Conservation (phyloP, 2,113 vertebrate species). For the Pterophyllum scalare region DNA sequence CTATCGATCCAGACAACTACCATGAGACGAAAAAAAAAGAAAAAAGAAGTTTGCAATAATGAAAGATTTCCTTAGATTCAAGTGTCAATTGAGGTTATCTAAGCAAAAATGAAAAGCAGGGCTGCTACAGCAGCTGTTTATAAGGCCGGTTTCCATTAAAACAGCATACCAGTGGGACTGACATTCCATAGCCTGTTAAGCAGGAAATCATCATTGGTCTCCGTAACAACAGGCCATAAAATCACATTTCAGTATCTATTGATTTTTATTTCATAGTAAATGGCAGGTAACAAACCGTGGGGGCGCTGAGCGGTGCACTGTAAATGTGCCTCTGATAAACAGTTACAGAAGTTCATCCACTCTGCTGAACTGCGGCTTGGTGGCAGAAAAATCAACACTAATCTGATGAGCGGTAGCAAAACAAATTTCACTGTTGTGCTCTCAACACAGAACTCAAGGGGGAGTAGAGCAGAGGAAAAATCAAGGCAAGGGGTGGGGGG, state of each 20-base stretch:
- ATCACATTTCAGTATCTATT: constrained; percentile 77
- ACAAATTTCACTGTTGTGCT: constrained; percentile 85
- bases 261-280: constrained; percentile 87
- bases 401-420: constrained; percentile 90
- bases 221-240: constrained; percentile 67
- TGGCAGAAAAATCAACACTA: constrained; percentile 91
- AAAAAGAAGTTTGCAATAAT: constrained; percentile 14
- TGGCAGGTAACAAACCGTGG: constrained; percentile 82
- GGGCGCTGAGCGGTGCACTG: constrained; percentile 69
- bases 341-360: constrained; percentile 86
- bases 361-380: constrained; percentile 82
- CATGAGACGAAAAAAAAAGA: constrained; percentile 20
- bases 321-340: constrained; percentile 83
- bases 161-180: constrained; percentile 46
- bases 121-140: constrained; percentile 2
- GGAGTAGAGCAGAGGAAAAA: constrained; percentile 17
- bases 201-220: constrained; percentile 71
- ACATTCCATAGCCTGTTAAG: constrained; percentile 73
- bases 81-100: constrained; percentile 25
- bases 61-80: constrained; percentile 31
- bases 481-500: not conserved
- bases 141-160: constrained; percentile 17
- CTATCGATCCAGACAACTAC: constrained; percentile 26
- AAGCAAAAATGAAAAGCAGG: constrained; percentile 22
- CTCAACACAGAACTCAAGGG: constrained; percentile 60